Evolutionary conservation across 2,113 vertebrate genomes (phyloP).

Genomic region (Camelus bactrianus): DNA sequence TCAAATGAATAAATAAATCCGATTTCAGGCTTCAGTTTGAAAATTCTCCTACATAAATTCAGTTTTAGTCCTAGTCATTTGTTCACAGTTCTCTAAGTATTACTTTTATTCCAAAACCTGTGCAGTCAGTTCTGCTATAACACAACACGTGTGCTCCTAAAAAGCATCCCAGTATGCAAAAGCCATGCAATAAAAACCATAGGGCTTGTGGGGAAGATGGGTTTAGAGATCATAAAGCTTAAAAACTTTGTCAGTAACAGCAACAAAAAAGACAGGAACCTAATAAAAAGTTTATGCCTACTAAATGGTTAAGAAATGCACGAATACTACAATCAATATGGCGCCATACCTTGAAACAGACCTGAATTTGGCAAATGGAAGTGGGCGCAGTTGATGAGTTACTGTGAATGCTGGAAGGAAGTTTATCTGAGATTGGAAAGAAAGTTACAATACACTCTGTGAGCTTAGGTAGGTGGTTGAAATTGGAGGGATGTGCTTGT

Average conservation of each 20-base stretch:
- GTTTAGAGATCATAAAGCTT: background rate
- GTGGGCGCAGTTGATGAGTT: background rate
- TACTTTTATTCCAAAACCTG: slow-evolving; percentile 26
- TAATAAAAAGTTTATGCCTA: background rate
- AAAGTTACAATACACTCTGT: background rate
- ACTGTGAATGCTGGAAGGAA: background rate
- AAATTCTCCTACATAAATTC: background rate
- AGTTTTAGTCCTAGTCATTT: background rate
- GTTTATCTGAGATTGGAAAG: background rate
- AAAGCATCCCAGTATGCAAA: background rate
- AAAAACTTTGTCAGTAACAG: background rate
- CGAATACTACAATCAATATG: background rate
- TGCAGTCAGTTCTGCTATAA: background rate
- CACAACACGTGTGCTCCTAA: background rate
- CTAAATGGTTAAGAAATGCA: background rate
- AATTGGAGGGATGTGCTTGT: background rate
- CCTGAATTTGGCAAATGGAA: background rate
- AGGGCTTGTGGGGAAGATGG: background rate
- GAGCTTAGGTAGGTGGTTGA: background rate
- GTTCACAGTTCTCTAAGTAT: background rate
- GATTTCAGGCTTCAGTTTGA: background rate
- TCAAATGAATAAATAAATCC: background rate
- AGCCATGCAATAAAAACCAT: background rate
- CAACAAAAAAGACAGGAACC: background rate
- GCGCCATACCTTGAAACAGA: background rate